Conservation (phyloP, 1,140 invertebrate genomes). For the Laupala kohalensis region DNA sequence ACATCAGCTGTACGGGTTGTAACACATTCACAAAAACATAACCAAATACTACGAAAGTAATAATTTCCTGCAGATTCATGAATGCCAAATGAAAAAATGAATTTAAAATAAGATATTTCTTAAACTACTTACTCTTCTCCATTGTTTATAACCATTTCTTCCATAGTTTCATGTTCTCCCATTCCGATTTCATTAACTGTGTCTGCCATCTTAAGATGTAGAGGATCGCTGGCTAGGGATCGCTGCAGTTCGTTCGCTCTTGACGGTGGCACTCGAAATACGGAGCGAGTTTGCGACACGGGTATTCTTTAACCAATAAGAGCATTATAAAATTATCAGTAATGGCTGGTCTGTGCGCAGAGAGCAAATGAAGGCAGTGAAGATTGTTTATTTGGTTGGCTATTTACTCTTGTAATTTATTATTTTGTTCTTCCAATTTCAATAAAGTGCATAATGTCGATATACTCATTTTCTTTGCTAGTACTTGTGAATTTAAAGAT, state of each 20-base stretch:
- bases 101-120: neutral
- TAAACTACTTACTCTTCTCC: constrained; percentile 2
- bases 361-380: neutral
- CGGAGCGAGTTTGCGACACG: neutral
- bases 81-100: neutral
- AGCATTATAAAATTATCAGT: neutral
- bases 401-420: neutral
- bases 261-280: neutral
- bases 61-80: neutral
- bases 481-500: no score
- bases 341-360: neutral
- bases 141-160: neutral
- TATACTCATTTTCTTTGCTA: no score
- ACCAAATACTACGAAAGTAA: neutral
- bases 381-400: neutral
- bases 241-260: neutral
- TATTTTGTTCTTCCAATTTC: neutral
- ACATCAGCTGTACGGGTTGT: neutral
- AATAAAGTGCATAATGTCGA: neutral
- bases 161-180: neutral
- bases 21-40: neutral
- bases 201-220: neutral
- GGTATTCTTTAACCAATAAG: neutral
- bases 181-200: neutral
- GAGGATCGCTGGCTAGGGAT: neutral